Base-by-base conservation (phyloP, 2,888 invertebrate species). In the Phania funesta region DNA sequence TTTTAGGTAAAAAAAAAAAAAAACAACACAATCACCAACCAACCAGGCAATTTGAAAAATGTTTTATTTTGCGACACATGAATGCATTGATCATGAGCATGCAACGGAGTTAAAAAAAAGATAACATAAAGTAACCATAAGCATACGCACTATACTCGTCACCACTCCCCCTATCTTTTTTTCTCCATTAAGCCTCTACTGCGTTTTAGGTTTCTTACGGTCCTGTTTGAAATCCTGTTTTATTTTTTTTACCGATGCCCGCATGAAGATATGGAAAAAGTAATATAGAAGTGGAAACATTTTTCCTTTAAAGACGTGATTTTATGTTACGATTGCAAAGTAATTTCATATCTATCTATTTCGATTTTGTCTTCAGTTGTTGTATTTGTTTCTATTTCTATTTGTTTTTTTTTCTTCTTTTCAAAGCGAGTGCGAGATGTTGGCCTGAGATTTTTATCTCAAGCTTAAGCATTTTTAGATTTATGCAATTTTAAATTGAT, bases 301-400 rank as follows among this genome's bases (percentile, higher is more conserved):
- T 73, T 79, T 65, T 79, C 50, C 71, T 79, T 73, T 73, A 65
- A 68, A 74, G 81, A 86, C 87, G 83, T 83, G 83, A 76, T 83
- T 80, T 75, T 71, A 68, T 80, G 71, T 83, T 75, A 52, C 67
- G 76, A 80, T 75, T 80, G 83, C 48, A 18, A 76, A 76, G 79
- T 83, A 83, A 76, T 80, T 83, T 83, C 71, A 73, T 80, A 83
- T 83, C 79, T 81, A 60, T 75, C 38, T 26, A 65, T 79, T 75
- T 65, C 64, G 60, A 75, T 80, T 62, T 70, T 41, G 77, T 67
- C 48, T 67, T 60, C 20, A 38, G 54, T 24, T 64, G 18, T 38
- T 18, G 46, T 22, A 20, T 62, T 48, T 60, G 11, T 67, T 35
- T 7, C 1, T 18, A 1, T 3, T 22, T 7, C 24, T 58, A 4